phyloP scores from a whole-genome alignment of 2,797 vertebrate genomes.

The Okamejei kenojei region DNA sequence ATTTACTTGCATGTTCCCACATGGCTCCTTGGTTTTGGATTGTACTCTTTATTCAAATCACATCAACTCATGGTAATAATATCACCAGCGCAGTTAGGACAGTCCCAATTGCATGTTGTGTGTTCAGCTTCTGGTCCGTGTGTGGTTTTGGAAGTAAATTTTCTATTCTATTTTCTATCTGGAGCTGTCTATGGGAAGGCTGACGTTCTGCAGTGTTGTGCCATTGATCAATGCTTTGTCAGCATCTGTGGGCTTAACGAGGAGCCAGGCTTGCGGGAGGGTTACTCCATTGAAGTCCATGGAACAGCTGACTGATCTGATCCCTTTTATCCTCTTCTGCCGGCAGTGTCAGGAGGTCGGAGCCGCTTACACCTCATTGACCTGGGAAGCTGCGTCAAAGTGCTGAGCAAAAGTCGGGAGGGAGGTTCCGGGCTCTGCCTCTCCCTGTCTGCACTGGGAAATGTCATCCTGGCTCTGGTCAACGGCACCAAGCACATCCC shows the following conservation, averaged over 20 bases:
- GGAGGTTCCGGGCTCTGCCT: constrained; percentile 74
- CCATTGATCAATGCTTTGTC: background rate
- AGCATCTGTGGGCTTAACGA: background rate
- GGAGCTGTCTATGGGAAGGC: background rate
- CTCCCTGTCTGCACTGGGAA: constrained; percentile 79
- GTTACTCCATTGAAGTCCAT: background rate
- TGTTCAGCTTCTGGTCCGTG: too few species aligned
- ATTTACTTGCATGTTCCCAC: background rate
- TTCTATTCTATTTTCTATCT: too few species aligned
- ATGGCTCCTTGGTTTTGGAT: background rate
- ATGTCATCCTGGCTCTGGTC: constrained; percentile 80
- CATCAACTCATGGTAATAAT: background rate
- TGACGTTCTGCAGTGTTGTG: background rate
- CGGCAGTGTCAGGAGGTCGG: constrained; percentile 75
- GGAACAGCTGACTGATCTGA: constrained; percentile 41
- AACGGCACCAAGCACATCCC: constrained; percentile 81
- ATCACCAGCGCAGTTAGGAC: too few species aligned
- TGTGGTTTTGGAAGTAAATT: background rate
- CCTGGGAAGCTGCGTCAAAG: constrained; percentile 81
- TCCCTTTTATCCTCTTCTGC: constrained; percentile 33
- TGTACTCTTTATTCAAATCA: background rate
- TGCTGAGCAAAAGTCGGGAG: constrained; percentile 70
- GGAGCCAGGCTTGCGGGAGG: constrained; percentile 33
- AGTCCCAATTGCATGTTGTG: too few species aligned
- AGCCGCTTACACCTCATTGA: constrained; percentile 92